Evolutionary conservation across 2,113 vertebrate species (phyloP), one percentile per base, ranked within the genome.

Genomic region (Actenoides hombroni): DNA sequence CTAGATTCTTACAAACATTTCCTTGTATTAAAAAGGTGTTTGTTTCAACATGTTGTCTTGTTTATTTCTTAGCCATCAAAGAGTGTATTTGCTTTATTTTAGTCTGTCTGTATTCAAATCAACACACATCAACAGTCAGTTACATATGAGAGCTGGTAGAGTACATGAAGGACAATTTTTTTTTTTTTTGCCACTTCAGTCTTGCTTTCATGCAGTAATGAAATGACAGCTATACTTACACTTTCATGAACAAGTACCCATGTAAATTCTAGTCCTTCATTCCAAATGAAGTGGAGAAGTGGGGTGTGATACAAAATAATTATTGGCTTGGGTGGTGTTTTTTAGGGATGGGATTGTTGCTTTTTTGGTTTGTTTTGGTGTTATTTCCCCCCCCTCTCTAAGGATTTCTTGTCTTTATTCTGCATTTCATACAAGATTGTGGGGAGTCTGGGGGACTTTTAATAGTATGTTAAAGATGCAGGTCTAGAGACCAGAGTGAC

Each of bases 271-370:
- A 71, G 49, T 44, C 16, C 54, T 69, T 82, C 42, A 31, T 71
- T 71, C 42, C 33, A 53, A 1, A 15, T 53, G 9, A 65, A 26
- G 14, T 35, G 11, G 11, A 56, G 29, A 56, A 64, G 26, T 77
- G 5, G 5, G 2, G 16, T 67, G 13, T 40, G 3, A 54, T 33
- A n/a, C 10, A 67, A 78, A 53, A 35, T 39, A 48, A 53, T 59
- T 46, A 24, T 28, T 21, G 10, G 5, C 33, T 82, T 51, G 7
- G 13, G 48, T 19, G 8, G 1, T 9, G 5, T 26, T 24, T 12
- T 59, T 57, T 42, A 10, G 13, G 14, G 7, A 4, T 5, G 1
- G 4, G 5, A 3, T 5, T 31, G 20, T 7, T 68, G 4, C 4
- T 14, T 21, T 63, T n/a, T 16, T 10, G 37, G 19, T 31, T 64